A percentile compares a stretch with the other conserved stretches of the same genome.
phyloP scores from a whole-genome alignment of 1,140 invertebrate species.

The Meloidogyne chitwoodi region DNA sequence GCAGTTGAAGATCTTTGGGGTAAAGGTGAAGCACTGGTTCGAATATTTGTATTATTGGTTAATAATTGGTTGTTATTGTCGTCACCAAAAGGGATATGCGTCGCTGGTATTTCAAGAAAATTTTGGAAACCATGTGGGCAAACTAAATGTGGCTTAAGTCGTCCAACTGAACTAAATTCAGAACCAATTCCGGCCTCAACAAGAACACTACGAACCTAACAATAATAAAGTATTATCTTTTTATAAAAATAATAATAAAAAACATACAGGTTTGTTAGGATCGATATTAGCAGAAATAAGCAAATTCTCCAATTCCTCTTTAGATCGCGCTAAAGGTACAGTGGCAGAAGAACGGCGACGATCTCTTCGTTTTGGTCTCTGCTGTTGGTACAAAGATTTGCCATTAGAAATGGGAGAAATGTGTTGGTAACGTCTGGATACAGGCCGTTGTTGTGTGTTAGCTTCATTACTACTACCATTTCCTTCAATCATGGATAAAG shows the following conservation, averaged over 20 bases:
- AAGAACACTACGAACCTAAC: slow-evolving; percentile 25
- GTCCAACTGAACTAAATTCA: neutral
- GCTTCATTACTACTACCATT: neutral
- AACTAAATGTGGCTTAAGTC: neutral
- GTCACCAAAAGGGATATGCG: neutral
- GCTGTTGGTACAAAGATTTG: neutral
- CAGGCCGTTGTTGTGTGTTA: neutral
- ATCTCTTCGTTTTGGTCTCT: slow-evolving; percentile 1
- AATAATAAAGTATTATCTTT: no score
- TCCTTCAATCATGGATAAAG: neutral
- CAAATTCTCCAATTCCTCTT: slow-evolving; percentile 21
- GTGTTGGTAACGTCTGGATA: neutral
- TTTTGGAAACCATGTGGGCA: neutral
- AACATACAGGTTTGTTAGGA: slow-evolving; percentile 15
- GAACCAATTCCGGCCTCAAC: slow-evolving; percentile 27
- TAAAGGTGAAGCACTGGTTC: neutral
- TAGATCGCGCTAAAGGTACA: slow-evolving; percentile 8
- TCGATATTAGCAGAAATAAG: slow-evolving; percentile 9
- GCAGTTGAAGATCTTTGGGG: neutral
- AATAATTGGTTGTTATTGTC: neutral
- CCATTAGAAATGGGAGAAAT: neutral
- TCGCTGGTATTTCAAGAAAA: neutral
- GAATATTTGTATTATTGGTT: neutral
- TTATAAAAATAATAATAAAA: neutral
- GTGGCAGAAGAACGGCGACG: slow-evolving; percentile 14